Percentiles rank a stretch among this genome's conserved stretches.
These are phyloP conservation scores for Pardosa pseudoannulata DNA, from an alignment of 2,888 invertebrate genomes.

Conservation along the genomic window DNA sequence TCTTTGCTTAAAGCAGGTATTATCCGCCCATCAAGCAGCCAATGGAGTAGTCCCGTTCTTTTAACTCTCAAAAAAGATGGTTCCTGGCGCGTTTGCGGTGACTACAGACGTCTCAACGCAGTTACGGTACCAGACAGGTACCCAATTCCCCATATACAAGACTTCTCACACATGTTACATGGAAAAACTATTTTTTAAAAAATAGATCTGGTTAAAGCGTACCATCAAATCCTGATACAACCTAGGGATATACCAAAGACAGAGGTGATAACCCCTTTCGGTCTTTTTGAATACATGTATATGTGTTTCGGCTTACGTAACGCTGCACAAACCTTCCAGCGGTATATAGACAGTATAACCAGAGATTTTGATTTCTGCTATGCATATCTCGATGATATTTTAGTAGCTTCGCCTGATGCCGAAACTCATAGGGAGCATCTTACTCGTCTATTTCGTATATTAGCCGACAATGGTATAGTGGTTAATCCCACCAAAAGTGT, in stretches of 20 bases:
- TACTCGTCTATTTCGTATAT: not conserved
- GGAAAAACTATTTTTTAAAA: no score
- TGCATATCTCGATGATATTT: not conserved
- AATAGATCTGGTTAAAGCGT: no score
- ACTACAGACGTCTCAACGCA: no score
- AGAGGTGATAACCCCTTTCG: not conserved
- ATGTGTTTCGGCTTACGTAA: not conserved
- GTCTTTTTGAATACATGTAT: not conserved
- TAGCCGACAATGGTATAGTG: not conserved
- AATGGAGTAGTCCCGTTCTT: no score
- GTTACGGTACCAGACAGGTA: no score
- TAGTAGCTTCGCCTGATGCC: not conserved
- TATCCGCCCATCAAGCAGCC: no score
- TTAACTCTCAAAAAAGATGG: no score
- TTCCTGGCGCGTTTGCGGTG: no score
- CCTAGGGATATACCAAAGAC: not conserved
- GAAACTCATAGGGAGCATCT: not conserved
- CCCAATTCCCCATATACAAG: no score
- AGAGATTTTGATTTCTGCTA: not conserved
- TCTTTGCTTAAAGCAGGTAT: no score
- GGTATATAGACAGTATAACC: not conserved
- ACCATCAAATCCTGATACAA: not conserved
- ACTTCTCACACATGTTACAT: no score
- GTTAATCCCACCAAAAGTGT: not conserved
- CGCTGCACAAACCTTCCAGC: not conserved